Conservation (phyloP, 2,797 vertebrate species). For the Eleutherodactylus coqui region DNA sequence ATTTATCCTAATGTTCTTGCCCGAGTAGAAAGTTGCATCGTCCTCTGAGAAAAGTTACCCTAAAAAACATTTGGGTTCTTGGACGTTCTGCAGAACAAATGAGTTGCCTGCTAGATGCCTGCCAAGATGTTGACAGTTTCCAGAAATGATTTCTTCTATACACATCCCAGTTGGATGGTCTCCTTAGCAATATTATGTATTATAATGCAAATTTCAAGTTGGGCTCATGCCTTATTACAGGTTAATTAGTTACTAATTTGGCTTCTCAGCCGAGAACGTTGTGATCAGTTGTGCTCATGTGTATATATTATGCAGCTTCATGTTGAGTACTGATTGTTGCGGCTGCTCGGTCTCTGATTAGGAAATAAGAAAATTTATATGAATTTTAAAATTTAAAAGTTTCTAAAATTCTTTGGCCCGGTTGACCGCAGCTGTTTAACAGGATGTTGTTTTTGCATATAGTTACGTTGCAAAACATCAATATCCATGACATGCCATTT, state of each 20-base stretch:
- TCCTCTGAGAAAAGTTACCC: neutral
- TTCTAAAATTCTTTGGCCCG: neutral
- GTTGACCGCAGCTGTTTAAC: neutral
- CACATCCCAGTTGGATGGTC: slow-evolving; percentile 46
- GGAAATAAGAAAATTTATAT: neutral
- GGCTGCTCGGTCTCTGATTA: neutral
- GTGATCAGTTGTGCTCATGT: neutral
- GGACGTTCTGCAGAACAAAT: neutral
- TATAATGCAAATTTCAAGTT: slow-evolving; percentile 53
- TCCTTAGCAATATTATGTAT: slow-evolving; percentile 46
- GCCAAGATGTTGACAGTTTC: slow-evolving; percentile 48
- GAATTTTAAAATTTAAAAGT: neutral
- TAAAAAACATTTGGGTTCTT: neutral
- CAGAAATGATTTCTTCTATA: slow-evolving; percentile 42
- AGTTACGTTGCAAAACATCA: neutral
- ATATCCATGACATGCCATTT: neutral
- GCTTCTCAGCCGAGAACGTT: slow-evolving; percentile 12
- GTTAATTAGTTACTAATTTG: slow-evolving; percentile 53
- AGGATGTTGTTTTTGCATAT: neutral
- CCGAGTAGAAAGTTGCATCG: neutral
- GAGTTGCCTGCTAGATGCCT: slow-evolving; percentile 17
- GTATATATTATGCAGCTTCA: slow-evolving; percentile 4
- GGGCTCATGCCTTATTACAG: slow-evolving; percentile 50
- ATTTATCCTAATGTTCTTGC: neutral
- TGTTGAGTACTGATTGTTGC: slow-evolving; percentile 5